phyloP scores from a whole-genome alignment of 2,113 vertebrate genomes.

The Eptesicus fuscus region DNA sequence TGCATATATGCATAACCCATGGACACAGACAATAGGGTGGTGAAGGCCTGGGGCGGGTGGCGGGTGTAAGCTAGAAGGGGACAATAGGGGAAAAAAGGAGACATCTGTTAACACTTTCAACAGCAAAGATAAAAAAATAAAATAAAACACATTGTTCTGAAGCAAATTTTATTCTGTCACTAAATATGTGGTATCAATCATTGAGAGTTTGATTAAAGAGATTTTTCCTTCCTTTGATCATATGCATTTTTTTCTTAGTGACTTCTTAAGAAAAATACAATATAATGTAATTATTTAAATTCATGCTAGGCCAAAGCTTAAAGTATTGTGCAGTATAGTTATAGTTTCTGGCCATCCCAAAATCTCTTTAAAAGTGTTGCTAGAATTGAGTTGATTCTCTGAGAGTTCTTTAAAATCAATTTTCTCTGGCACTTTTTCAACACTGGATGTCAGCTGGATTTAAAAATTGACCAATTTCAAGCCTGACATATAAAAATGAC shows the following conservation, averaged over 20 bases:
- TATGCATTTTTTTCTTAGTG: background rate
- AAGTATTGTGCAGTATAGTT: background rate
- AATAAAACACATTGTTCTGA: background rate
- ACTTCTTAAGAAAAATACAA: conserved; percentile 1
- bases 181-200: background rate
- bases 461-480: background rate
- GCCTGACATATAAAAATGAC: conserved; percentile 30
- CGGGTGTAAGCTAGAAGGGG: too few species aligned
- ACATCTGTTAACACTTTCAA: background rate
- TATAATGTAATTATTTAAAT: background rate
- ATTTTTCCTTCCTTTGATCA: background rate
- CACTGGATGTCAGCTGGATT: background rate
- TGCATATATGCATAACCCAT: too few species aligned
- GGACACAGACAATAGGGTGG: too few species aligned
- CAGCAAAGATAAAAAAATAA: background rate
- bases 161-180: background rate
- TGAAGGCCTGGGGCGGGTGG: too few species aligned
- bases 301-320: background rate
- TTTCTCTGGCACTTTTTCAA: conserved; percentile 1
- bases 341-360: background rate
- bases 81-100: too few species aligned
- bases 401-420: background rate
- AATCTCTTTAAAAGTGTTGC: background rate
- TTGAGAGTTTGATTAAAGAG: background rate
- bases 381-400: background rate